A percentile compares a stretch with the other conserved stretches of the same genome.
phyloP scores from a whole-genome alignment of 1,140 invertebrate genomes.

The Akabosia matsudoensis region DNA sequence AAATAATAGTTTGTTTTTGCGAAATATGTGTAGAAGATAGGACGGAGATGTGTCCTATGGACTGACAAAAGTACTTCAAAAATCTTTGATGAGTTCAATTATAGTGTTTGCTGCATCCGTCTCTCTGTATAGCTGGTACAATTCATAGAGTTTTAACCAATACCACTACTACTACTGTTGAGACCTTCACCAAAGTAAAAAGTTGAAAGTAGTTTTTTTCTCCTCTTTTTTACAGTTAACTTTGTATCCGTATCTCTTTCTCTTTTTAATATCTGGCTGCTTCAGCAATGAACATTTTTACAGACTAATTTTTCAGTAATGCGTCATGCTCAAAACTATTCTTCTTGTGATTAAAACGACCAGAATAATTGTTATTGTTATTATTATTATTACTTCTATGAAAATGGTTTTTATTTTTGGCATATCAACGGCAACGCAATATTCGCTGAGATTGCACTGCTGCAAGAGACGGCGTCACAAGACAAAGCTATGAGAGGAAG shows the following conservation, averaged over 20 bases:
- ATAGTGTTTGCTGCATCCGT: no score
- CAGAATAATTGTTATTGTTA: background rate
- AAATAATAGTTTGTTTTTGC: no score
- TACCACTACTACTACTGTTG: no score
- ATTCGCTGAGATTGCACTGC: background rate
- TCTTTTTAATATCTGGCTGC: conserved; percentile 1
- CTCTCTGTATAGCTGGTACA: no score
- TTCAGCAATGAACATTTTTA: conserved; percentile 10
- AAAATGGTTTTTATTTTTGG: no score
- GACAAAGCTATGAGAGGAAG: conserved; percentile 16
- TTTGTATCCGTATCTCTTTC: conserved; percentile 4
- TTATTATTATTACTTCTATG: background rate
- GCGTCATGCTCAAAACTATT: background rate
- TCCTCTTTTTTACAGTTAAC: background rate
- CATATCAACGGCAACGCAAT: background rate
- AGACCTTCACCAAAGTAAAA: no score
- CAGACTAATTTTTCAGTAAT: background rate
- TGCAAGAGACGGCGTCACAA: conserved; percentile 9
- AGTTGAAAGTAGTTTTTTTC: no score
- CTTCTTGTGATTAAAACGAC: background rate
- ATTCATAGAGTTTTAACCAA: no score
- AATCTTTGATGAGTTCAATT: no score
- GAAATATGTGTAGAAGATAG: no score
- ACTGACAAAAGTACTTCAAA: no score
- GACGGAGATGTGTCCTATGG: no score